These are phyloP conservation scores for Drosophila antonietae DNA, from an alignment of 2,888 invertebrate species.

Conservation along the genomic window DNA sequence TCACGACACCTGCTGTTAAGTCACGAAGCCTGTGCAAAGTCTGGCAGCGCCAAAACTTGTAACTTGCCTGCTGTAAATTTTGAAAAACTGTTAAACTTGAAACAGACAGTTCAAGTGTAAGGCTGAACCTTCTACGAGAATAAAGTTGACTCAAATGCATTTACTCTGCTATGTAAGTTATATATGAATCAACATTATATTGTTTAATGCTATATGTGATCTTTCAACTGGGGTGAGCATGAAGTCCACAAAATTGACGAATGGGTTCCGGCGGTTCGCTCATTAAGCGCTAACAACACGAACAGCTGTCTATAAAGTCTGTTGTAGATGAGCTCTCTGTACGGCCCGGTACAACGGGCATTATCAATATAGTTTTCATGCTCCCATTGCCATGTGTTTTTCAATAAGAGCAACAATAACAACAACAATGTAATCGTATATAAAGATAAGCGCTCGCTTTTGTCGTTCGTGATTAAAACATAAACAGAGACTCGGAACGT, in stretches of 20 bases:
- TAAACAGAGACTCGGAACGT: slow-evolving; percentile 35
- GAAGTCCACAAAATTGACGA: slow-evolving; percentile 4
- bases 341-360: slow-evolving; percentile 15
- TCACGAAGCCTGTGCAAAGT: not conserved
- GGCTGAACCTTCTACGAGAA: not conserved
- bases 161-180: not conserved
- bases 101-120: not conserved
- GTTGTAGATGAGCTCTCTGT: slow-evolving; percentile 28
- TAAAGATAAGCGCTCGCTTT: slow-evolving; percentile 46
- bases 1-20: not conserved
- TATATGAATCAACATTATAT: not conserved
- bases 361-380: slow-evolving; percentile 51
- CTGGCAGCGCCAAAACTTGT: not conserved
- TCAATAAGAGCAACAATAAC: slow-evolving; percentile 32
- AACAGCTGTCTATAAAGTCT: slow-evolving; percentile 46
- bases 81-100: not conserved
- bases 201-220: slow-evolving; percentile 17
- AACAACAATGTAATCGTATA: slow-evolving; percentile 15
- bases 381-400: slow-evolving; percentile 56
- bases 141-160: not conserved
- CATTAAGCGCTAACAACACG: slow-evolving; percentile 35
- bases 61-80: not conserved
- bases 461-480: slow-evolving; percentile 50
- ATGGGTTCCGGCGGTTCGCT: slow-evolving; percentile 1
- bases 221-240: slow-evolving; percentile 26